Evolutionary conservation across 2,888 invertebrate species (phyloP).

Genomic region (Dastarcus helophoroides): DNA sequence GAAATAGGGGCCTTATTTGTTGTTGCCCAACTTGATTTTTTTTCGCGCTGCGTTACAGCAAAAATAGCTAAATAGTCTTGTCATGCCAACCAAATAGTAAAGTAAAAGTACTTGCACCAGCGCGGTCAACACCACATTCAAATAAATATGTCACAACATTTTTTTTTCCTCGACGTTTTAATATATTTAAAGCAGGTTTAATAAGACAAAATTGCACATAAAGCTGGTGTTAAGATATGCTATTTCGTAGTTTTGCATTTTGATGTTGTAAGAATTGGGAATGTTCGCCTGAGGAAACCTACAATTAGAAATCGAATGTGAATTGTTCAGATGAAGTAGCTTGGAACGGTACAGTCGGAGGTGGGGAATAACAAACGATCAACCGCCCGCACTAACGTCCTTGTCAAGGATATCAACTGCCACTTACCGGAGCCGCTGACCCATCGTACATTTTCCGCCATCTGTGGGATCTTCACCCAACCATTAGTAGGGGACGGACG

Average conservation of each 20-base stretch:
- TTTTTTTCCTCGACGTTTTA: too few relatives aligned
- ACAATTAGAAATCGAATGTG: conserved; percentile 23
- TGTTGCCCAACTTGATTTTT: too few relatives aligned
- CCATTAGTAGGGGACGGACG: too few relatives aligned
- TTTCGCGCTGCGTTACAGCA: too few relatives aligned
- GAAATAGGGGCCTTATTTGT: too few relatives aligned
- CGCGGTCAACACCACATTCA: too few relatives aligned
- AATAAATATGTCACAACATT: too few relatives aligned
- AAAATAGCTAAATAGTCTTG: too few relatives aligned
- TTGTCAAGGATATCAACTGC: conserved; percentile 32
- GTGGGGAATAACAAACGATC: conserved; percentile 12
- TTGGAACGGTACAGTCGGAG: conserved; percentile 15
- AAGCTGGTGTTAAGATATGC: conserved; percentile 17
- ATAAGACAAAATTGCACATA: conserved; percentile 4
- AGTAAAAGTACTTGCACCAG: too few relatives aligned
- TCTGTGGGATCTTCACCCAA: background rate
- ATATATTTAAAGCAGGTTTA: conserved; percentile 2
- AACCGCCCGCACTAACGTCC: conserved; percentile 30
- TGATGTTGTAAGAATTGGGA: conserved; percentile 21
- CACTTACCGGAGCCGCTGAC: conserved; percentile 11
- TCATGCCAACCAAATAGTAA: too few relatives aligned
- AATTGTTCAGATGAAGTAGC: conserved; percentile 18
- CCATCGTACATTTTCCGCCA: background rate
- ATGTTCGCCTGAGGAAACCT: conserved; percentile 19
- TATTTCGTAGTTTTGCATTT: conserved; percentile 15